Evolutionary conservation across 1,140 invertebrate genomes (phyloP), one percentile per base, ranked within the genome.

Genomic region (Meteorus sp.): DNA sequence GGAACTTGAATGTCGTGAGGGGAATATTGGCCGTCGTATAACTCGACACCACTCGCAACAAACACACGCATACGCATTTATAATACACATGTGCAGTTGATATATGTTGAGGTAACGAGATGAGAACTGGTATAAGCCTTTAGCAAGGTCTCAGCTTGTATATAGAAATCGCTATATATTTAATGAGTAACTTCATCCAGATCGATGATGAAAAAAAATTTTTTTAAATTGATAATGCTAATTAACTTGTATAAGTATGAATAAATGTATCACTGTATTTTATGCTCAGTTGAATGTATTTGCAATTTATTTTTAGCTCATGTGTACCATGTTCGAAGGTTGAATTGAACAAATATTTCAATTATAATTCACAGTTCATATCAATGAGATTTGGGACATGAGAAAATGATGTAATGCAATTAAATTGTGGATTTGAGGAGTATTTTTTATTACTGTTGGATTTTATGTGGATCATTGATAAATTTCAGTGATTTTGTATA

Each of bases 21-120:
- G 56, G 48, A n/a, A 45, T 52, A 52, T 59, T 59, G 48, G 37
- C 41, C 52, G 33, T 48, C 27, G 52, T 60, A 60, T 50, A 60
- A 60, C 53, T 60, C 53, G 59, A 60, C 59, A 60, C 59, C 59
- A 27, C 27, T n/a, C n/a, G n/a, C n/a, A n/a, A 52, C 29, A 20
- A 17, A 47, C 51, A 47, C 43, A 33, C 13, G 51, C n/a, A 27
- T 9, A 31, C 31, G 23, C 27, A 17, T 35, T 33, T 2, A 37
- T 19, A 52, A 8, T 20, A 27, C 19, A 35, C 13, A 48, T 6
- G 23, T 31, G n/a, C n/a, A n/a, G n/a, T n/a, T n/a, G n/a, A n/a
- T n/a, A n/a, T n/a, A n/a, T n/a, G n/a, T n/a, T n/a, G n/a, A 17
- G 15, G n/a, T 31, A 50, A 47, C 22, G 44, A 47, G 44, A 43